Conservation (phyloP, 2,113 vertebrate species). For the Petrocephalus zakoni region DNA sequence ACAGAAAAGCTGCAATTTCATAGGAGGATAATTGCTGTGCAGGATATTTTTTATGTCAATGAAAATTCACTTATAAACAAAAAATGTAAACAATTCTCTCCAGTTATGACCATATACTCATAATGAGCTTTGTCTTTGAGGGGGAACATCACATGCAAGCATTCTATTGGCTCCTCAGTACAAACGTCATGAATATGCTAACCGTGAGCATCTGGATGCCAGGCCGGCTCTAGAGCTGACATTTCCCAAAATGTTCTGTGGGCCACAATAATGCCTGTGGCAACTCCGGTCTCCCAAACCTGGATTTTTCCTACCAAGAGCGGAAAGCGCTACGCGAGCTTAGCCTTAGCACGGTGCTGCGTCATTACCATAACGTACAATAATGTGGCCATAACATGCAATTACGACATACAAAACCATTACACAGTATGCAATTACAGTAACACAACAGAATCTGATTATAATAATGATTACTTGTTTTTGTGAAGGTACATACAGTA, state of each 20-base stretch:
- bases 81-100: background rate
- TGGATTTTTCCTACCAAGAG: background rate
- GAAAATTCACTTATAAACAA: background rate
- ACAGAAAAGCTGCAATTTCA: background rate
- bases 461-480: background rate
- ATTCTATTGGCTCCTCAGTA: background rate
- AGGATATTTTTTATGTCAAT: background rate
- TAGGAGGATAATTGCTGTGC: background rate
- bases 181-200: constrained; percentile 3
- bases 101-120: background rate
- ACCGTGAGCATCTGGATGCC: constrained; percentile 8
- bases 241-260: background rate
- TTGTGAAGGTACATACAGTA: background rate
- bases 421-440: background rate
- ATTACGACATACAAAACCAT: background rate
- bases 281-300: background rate
- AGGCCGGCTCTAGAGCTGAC: constrained; percentile 6
- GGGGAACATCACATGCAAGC: background rate
- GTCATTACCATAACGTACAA: background rate
- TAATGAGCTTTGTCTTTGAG: background rate
- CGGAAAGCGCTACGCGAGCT: background rate
- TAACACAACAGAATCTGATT: background rate
- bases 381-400: background rate
- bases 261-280: background rate
- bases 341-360: background rate